A percentile compares a stretch with the other conserved stretches of the same genome.
Evolutionary conservation across 2,888 invertebrate genomes (phyloP).

Genomic region (Eilema griseolum): DNA sequence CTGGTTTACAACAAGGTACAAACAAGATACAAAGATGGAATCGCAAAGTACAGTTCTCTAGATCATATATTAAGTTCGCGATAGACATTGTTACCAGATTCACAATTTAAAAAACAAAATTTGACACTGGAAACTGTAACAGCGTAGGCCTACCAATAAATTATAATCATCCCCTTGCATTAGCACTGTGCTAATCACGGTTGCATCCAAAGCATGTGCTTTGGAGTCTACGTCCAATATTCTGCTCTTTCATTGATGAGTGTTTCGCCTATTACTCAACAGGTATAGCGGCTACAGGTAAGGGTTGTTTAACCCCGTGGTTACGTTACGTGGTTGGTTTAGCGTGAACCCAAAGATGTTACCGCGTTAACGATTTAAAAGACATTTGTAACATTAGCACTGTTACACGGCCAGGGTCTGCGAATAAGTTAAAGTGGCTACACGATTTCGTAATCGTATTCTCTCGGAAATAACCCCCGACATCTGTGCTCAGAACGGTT

Average conservation of each 20-base stretch:
- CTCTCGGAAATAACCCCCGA: conserved; percentile 31
- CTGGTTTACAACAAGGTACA: conserved; percentile 5
- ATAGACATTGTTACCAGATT: conserved; percentile 42
- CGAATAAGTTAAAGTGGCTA: background rate
- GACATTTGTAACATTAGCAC: background rate
- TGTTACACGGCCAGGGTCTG: background rate
- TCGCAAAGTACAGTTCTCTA: conserved; percentile 43
- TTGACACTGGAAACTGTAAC: conserved; percentile 42
- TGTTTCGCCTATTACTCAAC: no score
- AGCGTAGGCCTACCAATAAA: conserved; percentile 38
- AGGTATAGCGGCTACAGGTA: no score
- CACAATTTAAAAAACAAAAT: conserved; percentile 36
- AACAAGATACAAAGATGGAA: conserved; percentile 22
- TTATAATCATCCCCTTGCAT: conserved; percentile 32
- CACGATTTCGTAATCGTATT: conserved; percentile 17
- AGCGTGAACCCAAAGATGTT: no score
- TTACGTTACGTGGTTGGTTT: no score
- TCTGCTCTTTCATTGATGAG: no score
- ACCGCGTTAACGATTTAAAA: no score
- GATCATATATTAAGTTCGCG: conserved; percentile 41
- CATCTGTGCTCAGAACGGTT: conserved; percentile 39
- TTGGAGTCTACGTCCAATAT: no score
- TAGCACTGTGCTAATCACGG: background rate
- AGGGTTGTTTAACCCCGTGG: no score
- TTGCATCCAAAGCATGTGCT: no score